Evolutionary conservation across 2,888 invertebrate genomes (phyloP).

Genomic region (Polydrusus tereticollis): DNA sequence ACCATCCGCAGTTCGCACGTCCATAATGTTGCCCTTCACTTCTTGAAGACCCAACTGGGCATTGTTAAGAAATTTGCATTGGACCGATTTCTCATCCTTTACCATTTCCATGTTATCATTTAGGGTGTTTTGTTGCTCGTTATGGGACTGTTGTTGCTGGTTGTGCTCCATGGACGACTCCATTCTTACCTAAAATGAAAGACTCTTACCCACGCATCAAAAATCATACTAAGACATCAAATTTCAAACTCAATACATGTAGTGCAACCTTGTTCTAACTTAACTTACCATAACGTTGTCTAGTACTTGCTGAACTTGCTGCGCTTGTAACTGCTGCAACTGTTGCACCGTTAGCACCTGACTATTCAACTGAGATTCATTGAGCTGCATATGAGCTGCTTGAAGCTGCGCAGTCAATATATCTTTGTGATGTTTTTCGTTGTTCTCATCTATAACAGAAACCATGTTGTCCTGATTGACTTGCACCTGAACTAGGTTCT

Average conservation of each 20-base stretch:
- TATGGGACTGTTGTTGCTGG: conserved; percentile 54
- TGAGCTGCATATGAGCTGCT: conserved; percentile 69
- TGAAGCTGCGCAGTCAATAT: conserved; percentile 62
- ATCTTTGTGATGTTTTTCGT: conserved; percentile 63
- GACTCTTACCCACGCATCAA: too few relatives aligned
- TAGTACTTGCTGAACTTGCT: conserved; percentile 73
- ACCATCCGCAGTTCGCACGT: conserved; percentile 77
- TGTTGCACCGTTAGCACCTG: conserved; percentile 64
- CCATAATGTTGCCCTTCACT: conserved; percentile 71
- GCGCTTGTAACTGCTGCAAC: conserved; percentile 68
- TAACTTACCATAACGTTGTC: conserved; percentile 60
- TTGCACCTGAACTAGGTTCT: conserved; percentile 67
- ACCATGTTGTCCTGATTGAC: conserved; percentile 66
- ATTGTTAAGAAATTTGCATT: conserved; percentile 66
- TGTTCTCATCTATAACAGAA: conserved; percentile 65
- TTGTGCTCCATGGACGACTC: conserved; percentile 38
- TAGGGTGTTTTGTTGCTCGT: conserved; percentile 56
- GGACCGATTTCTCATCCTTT: conserved; percentile 73
- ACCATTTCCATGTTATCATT: conserved; percentile 65
- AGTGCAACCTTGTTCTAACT: neutral
- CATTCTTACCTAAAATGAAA: conserved; percentile 43
- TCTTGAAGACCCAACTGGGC: conserved; percentile 64
- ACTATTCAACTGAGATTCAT: conserved; percentile 69
- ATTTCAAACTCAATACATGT: too few relatives aligned
- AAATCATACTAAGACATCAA: too few relatives aligned